phyloP scores from a whole-genome alignment of 2,888 invertebrate species.

The Muscina levida region DNA sequence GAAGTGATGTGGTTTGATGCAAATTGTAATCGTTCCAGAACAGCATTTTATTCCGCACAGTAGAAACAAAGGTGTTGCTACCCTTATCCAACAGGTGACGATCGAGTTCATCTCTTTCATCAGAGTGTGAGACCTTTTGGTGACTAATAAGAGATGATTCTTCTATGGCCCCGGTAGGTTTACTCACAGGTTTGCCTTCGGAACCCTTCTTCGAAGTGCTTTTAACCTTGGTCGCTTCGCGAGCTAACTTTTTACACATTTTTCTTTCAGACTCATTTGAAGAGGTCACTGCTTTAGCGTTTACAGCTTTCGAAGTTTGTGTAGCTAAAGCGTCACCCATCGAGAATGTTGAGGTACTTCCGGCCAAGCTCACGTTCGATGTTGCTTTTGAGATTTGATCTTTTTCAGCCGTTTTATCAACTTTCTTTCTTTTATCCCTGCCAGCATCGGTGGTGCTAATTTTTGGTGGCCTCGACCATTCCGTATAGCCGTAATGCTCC shows the following conservation, averaged over 20 bases:
- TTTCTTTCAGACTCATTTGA: slow-evolving; percentile 21
- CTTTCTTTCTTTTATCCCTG: slow-evolving; percentile 29
- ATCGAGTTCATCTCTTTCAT: slow-evolving; percentile 1
- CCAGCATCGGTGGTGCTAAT: background rate
- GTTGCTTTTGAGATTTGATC: slow-evolving; percentile 69
- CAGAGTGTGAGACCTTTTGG: slow-evolving; percentile 28
- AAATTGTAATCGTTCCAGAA: slow-evolving; percentile 82
- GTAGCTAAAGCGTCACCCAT: slow-evolving; percentile 73
- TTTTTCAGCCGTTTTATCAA: slow-evolving; percentile 40
- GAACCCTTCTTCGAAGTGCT: background rate
- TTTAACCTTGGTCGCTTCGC: slow-evolving; percentile 65
- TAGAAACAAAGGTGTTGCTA: slow-evolving; percentile 76
- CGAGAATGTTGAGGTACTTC: slow-evolving; percentile 79
- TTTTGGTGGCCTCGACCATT: slow-evolving; percentile 42
- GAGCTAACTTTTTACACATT: slow-evolving; percentile 65
- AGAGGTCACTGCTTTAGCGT: background rate
- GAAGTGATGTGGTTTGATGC: slow-evolving; percentile 72
- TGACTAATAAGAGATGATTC: slow-evolving; percentile 40
- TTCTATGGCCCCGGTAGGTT: slow-evolving; percentile 13
- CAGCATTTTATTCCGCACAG: slow-evolving; percentile 86
- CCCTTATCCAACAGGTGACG: slow-evolving; percentile 36
- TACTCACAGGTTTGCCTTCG: slow-evolving; percentile 52
- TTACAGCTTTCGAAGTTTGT: background rate
- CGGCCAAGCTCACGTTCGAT: slow-evolving; percentile 77
- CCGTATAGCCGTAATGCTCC: slow-evolving; percentile 56